Evolutionary conservation across 1,140 invertebrate species (phyloP).

Genomic region (Proales similis): DNA sequence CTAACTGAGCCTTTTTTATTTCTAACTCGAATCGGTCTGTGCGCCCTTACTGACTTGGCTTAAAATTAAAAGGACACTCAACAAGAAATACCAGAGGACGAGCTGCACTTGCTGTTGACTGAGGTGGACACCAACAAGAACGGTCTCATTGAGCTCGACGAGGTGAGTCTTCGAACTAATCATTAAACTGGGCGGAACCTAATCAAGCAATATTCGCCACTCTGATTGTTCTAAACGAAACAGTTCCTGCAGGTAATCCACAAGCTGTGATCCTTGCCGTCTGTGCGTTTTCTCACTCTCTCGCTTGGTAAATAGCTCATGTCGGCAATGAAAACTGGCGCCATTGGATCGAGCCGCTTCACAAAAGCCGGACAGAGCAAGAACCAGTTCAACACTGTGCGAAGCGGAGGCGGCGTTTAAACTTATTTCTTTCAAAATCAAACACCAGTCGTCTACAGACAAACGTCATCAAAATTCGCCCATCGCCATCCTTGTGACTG

Average conservation of each 20-base stretch:
- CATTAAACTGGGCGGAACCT: not conserved
- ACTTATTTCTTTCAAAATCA: not conserved
- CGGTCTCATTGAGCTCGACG: conserved; percentile 35
- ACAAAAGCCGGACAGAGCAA: conserved; percentile 23
- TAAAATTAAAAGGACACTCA: conserved; percentile 25
- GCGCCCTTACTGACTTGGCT: too few relatives aligned
- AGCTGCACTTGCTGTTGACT: conserved; percentile 32
- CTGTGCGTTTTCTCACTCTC: not conserved
- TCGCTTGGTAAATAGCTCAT: conserved; percentile 7
- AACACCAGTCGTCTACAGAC: too few relatives aligned
- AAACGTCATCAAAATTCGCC: too few relatives aligned
- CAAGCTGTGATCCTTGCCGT: not conserved
- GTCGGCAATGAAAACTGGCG: conserved; percentile 35
- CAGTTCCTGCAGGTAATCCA: conserved; percentile 22
- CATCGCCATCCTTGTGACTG: too few relatives aligned
- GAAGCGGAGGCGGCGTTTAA: conserved; percentile 35
- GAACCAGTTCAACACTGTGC: conserved; percentile 24
- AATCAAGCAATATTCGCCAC: not conserved
- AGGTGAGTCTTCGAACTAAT: not conserved
- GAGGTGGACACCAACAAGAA: conserved; percentile 37
- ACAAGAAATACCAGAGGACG: conserved; percentile 34
- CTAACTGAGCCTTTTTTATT: too few relatives aligned
- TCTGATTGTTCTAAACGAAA: too few relatives aligned
- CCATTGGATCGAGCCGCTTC: conserved; percentile 32
- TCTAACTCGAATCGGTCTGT: too few relatives aligned